Conservation (phyloP, 2,113 vertebrate species). For the Morphnarchus princeps region DNA sequence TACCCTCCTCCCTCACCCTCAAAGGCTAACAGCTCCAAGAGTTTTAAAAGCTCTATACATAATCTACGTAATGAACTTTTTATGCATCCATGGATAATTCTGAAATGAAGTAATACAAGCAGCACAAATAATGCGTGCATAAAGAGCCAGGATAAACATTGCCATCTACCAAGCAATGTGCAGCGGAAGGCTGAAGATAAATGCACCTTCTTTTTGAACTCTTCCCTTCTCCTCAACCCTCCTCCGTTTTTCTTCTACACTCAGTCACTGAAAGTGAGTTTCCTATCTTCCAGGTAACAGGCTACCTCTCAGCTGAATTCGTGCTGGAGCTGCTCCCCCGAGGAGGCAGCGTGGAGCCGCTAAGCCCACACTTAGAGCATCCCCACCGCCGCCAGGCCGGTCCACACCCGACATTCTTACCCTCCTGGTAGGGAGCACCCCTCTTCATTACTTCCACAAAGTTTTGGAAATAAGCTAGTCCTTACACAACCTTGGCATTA, state of each 20-base stretch:
- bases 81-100: not conserved
- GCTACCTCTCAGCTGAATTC: not conserved
- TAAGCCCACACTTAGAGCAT: not conserved
- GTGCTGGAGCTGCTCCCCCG: not conserved
- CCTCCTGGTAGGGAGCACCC: not conserved
- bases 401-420: not conserved
- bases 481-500: not conserved
- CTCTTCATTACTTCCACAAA: not conserved
- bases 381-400: not conserved
- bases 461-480: not conserved
- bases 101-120: not conserved
- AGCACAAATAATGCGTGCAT: not conserved
- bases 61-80: not conserved
- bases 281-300: not conserved
- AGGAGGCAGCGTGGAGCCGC: not conserved
- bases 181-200: not conserved
- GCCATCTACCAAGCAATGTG: not conserved
- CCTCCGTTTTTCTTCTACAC: not conserved
- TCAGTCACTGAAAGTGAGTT: not conserved
- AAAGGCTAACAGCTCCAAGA: not conserved
- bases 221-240: not conserved
- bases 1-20: not conserved
- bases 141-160: not conserved
- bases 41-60: not conserved
- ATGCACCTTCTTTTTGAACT: not conserved